A percentile compares a stretch with the other conserved stretches of the same genome.
Evolutionary conservation across 2,797 vertebrate species (phyloP).

Genomic region (Acanthornis magna): DNA sequence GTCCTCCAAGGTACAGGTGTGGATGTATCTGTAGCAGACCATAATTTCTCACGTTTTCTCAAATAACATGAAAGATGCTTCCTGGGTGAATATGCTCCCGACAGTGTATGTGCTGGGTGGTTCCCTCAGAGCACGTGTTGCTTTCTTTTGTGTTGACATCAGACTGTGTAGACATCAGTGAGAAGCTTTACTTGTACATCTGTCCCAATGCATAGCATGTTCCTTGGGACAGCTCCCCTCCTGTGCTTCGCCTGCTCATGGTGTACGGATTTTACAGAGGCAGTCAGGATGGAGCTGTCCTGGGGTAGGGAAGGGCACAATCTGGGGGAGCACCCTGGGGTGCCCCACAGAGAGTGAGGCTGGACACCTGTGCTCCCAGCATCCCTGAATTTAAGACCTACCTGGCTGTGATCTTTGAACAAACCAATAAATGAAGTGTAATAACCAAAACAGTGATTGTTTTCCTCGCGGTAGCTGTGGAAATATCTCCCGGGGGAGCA

Average conservation of each 20-base stretch:
- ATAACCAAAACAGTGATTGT: constrained; percentile 67
- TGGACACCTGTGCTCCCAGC: neutral
- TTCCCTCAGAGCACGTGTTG: neutral
- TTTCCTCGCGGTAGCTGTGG: constrained; percentile 27
- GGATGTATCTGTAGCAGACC: neutral
- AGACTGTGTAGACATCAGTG: neutral
- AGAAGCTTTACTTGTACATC: neutral
- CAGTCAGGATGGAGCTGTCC: neutral
- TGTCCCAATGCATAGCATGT: neutral
- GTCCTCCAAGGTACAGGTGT: neutral
- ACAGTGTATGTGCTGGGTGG: neutral
- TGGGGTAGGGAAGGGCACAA: neutral
- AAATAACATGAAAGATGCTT: neutral
- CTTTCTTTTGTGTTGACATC: neutral
- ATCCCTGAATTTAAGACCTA: constrained; percentile 42
- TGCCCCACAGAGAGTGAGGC: neutral
- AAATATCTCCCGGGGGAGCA: constrained; percentile 30
- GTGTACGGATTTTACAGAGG: neutral
- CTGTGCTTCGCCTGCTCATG: neutral
- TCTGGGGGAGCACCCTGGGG: neutral
- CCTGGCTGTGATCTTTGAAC: constrained; percentile 57
- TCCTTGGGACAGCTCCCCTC: neutral
- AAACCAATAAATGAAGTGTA: constrained; percentile 63
- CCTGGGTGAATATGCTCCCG: neutral
- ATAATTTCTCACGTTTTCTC: neutral